These are phyloP conservation scores for Carabus problematicus DNA, from an alignment of 2,888 invertebrate genomes.

Conservation along the genomic window DNA sequence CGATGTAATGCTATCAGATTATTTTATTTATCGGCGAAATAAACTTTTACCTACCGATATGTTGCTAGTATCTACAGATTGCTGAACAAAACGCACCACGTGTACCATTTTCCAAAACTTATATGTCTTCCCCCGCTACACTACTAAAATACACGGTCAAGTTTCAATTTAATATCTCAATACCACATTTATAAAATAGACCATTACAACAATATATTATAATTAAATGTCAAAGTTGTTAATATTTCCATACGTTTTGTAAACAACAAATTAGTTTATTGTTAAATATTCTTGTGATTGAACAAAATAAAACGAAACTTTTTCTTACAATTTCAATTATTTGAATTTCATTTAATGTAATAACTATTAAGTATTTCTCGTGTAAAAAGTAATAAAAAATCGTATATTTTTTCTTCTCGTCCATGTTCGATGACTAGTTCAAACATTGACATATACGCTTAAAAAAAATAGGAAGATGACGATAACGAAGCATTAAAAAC, in stretches of 20 bases:
- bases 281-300: background rate
- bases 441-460: too few relatives aligned
- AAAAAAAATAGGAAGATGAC: too few relatives aligned
- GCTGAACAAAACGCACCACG: slow-evolving; percentile 13
- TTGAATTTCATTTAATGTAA: too few relatives aligned
- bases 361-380: slow-evolving; percentile 8
- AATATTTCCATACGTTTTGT: background rate
- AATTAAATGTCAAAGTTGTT: background rate
- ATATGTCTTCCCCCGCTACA: slow-evolving; percentile 12
- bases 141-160: slow-evolving; percentile 23
- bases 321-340: background rate
- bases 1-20: slow-evolving; percentile 21
- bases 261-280: background rate
- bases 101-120: slow-evolving; percentile 19
- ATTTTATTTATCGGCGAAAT: slow-evolving; percentile 33
- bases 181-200: background rate
- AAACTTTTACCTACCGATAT: slow-evolving; percentile 27
- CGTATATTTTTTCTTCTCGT: too few relatives aligned
- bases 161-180: slow-evolving; percentile 8
- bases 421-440: too few relatives aligned
- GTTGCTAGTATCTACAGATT: slow-evolving; percentile 21
- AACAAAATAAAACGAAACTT: background rate
- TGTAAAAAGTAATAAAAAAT: too few relatives aligned
- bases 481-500: too few relatives aligned
- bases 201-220: background rate